Evolutionary conservation across 2,888 invertebrate species (phyloP).

Genomic region (Oscheius onirici): DNA sequence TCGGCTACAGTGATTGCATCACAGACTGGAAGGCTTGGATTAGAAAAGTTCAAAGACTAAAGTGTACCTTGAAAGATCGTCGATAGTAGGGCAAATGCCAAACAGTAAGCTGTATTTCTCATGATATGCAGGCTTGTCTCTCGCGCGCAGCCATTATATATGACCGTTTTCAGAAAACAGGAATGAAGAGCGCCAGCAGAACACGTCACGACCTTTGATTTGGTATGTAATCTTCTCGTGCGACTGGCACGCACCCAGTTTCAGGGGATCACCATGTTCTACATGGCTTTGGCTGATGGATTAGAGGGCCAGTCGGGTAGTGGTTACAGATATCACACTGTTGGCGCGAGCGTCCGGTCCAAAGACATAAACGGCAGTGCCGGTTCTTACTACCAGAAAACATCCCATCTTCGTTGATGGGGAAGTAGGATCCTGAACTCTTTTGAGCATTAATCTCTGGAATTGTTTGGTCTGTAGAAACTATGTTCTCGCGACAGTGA

Average conservation of each 20-base stretch:
- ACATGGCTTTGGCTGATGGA: not conserved
- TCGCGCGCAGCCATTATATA: constrained; percentile 25
- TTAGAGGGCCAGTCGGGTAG: not conserved
- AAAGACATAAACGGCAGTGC: too few species aligned
- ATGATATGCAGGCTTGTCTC: constrained; percentile 1
- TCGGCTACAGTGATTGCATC: constrained; percentile 37
- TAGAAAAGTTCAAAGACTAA: not conserved
- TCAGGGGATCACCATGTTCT: constrained; percentile 16
- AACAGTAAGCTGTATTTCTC: not conserved
- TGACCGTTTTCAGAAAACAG: constrained; percentile 24
- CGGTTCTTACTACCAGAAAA: too few species aligned
- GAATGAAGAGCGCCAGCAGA: constrained; percentile 28
- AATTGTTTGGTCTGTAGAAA: not conserved
- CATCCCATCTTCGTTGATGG: not conserved
- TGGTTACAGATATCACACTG: not conserved
- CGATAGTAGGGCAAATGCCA: not conserved
- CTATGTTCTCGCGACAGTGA: not conserved
- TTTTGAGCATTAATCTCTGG: not conserved
- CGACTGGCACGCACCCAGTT: constrained; percentile 20
- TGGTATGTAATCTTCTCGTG: constrained; percentile 20
- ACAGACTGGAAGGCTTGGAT: constrained; percentile 25
- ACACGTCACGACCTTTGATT: constrained; percentile 34
- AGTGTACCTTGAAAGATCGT: constrained; percentile 4
- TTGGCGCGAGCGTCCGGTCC: too few species aligned
- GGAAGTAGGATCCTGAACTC: not conserved